Evolutionary conservation across 30 jellyfish, hydroid and myxozoan genomes (phyloP).

Genomic region (Mastigias papua): DNA sequence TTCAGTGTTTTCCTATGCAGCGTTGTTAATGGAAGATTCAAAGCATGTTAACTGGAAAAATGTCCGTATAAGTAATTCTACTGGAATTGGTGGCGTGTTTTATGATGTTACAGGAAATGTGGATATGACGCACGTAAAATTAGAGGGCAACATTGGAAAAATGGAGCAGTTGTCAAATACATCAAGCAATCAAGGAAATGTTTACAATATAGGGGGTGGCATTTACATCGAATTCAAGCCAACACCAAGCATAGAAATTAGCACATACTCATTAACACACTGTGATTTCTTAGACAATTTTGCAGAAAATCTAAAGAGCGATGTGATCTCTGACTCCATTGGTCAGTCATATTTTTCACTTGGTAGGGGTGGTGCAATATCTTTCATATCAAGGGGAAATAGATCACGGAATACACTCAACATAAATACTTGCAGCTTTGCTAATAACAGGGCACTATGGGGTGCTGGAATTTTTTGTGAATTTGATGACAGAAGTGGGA

Average conservation of each 20-base stretch:
- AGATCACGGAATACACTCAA: constrained; percentile 10
- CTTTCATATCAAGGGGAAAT: constrained; percentile 46
- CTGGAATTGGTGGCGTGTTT: constrained; percentile 47
- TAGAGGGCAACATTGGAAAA: not conserved
- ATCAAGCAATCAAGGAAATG: not conserved
- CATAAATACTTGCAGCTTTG: constrained; percentile 32
- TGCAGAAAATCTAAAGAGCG: constrained; percentile 17
- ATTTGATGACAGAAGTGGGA: constrained; percentile 40
- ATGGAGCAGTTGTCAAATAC: not conserved
- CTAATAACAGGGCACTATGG: constrained; percentile 74
- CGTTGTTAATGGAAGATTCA: constrained; percentile 23
- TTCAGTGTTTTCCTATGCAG: not conserved
- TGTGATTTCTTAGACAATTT: constrained; percentile 44
- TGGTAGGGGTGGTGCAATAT: constrained; percentile 82
- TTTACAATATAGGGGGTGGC: constrained; percentile 68
- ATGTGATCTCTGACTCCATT: not conserved
- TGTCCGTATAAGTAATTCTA: constrained; percentile 6
- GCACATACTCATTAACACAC: constrained; percentile 1
- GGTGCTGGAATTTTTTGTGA: constrained; percentile 83
- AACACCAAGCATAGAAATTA: not conserved
- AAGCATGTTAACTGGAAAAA: not conserved
- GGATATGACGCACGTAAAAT: not conserved
- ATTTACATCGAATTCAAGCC: constrained; percentile 56
- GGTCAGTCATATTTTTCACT: constrained; percentile 24
- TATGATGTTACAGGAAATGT: constrained; percentile 52